Evolutionary conservation across 2,888 invertebrate genomes (phyloP).

Genomic region (Erpobdella octoculata): DNA sequence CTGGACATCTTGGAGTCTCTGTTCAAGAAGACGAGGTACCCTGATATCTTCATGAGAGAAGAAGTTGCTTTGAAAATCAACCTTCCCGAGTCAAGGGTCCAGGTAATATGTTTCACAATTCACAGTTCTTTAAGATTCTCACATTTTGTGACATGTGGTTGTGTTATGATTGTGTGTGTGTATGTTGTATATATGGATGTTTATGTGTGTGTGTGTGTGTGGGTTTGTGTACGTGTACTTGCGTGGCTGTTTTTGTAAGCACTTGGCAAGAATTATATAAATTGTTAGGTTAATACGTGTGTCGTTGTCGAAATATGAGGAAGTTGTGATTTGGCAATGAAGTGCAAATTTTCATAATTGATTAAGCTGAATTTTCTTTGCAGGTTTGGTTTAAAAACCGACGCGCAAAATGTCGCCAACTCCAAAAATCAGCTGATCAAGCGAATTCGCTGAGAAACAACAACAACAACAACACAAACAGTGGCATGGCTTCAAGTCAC

Average conservation of each 20-base stretch:
- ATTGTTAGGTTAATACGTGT: no score
- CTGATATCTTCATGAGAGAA: constrained; percentile 98
- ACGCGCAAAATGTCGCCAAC: constrained; percentile 89
- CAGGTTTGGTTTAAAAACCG: constrained; percentile 99
- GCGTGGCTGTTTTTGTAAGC: not conserved
- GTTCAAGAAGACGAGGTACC: constrained; percentile 81
- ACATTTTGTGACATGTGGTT: no score
- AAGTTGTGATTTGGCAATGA: not conserved
- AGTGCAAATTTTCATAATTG: not conserved
- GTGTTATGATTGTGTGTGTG: no score
- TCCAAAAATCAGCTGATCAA: constrained; percentile 54
- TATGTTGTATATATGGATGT: no score
- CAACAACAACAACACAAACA: constrained; percentile 41
- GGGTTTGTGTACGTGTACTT: no score
- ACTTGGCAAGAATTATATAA: no score
- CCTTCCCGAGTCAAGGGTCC: constrained; percentile 91
- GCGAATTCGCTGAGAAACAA: constrained; percentile 30
- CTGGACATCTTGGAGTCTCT: constrained; percentile 85
- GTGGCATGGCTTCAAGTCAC: constrained; percentile 30
- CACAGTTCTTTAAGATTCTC: no score
- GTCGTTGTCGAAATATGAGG: no score
- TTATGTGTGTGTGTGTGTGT: no score
- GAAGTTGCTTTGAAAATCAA: constrained; percentile 96
- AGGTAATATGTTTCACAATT: constrained; percentile 60
- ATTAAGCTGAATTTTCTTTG: constrained; percentile 30